Base-by-base conservation (phyloP, 2,113 vertebrate species). In the Siniperca chuatsi region DNA sequence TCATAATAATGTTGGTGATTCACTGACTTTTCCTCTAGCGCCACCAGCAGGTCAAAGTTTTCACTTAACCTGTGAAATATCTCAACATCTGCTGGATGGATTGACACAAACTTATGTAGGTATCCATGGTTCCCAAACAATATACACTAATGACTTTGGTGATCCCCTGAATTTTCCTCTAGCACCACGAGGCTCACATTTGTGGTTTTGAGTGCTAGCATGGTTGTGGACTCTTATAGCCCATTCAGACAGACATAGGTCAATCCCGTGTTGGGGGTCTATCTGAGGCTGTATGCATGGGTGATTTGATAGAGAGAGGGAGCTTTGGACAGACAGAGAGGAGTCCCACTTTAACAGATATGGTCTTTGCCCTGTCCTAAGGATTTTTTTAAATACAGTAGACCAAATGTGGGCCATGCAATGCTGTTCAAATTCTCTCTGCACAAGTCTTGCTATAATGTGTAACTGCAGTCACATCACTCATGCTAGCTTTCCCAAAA, bases 401-500 rank as follows among this genome's bases (percentile, higher is more conserved):
- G 66, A 72, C 33, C 46, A 10, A 52, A 6, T 46, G 11, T 35
- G 23, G 11, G 11, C 18, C 44, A 33, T 52, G 37, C 40, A 79
- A 37, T 29, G 11, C 44, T n/a, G 40, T 54, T 60, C 20, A 76
- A 29, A 42, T 33, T 48, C 11, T 35, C 8, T 78, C 16, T 35
- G 44, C 12, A 54, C 61, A 81, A 52, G 20, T 54, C 35, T 15
- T 33, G 25, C 18, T 57, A 6, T 37, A 46, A 37, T 37, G 16
- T 70, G n/a, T 18, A 15, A 18, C 37, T 16, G 2, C 23, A 48
- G 70, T 66, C 60, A 70, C 29, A 79, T 72, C 62, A 25, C 9
- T 50, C 40, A 8, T 52, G 6, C 12, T 61, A 65, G 23, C 57
- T 35, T 71, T 76, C 21, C 68, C 78, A 48, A 35, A 67, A 76